A percentile compares a stretch with the other conserved stretches of the same genome.
These are phyloP conservation scores for Agonum fuliginosum DNA, from an alignment of 2,888 invertebrate genomes.

Conservation along the genomic window DNA sequence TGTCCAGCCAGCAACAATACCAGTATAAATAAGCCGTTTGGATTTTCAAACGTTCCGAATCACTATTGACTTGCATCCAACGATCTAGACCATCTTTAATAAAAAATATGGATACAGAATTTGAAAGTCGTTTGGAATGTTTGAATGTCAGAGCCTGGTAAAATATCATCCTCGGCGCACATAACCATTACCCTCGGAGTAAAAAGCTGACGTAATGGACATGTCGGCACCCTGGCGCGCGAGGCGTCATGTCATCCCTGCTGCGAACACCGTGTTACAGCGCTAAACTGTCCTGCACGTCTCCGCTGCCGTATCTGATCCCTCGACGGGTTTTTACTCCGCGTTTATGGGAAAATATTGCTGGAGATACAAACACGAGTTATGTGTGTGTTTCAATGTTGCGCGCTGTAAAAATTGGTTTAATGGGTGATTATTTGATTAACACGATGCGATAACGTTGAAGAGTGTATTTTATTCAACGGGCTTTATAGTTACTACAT, in stretches of 20 bases:
- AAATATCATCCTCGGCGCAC: neutral
- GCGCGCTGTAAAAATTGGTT: constrained; percentile 8
- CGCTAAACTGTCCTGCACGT: constrained; percentile 62
- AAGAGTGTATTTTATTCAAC: too few species aligned
- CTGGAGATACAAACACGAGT: neutral
- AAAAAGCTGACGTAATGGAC: constrained; percentile 42
- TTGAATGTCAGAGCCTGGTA: too few species aligned
- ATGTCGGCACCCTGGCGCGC: constrained; percentile 47
- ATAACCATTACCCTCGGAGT: constrained; percentile 11
- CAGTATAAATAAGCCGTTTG: too few species aligned
- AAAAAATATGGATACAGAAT: too few species aligned
- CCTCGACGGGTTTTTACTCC: constrained; percentile 12
- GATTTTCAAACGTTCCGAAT: too few species aligned
- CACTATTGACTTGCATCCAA: too few species aligned
- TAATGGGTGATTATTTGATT: constrained; percentile 12
- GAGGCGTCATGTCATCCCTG: constrained; percentile 60
- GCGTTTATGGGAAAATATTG: constrained; percentile 17
- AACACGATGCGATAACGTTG: neutral
- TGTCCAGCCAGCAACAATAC: too few species aligned
- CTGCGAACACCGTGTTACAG: constrained; percentile 66
- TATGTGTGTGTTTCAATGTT: constrained; percentile 1
- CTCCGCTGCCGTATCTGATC: neutral
- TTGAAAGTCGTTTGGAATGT: too few species aligned
- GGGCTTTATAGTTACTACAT: too few species aligned
- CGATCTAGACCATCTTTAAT: too few species aligned